Conservation (phyloP, 2,113 vertebrate genomes). For the Carollia perspicillata region DNA sequence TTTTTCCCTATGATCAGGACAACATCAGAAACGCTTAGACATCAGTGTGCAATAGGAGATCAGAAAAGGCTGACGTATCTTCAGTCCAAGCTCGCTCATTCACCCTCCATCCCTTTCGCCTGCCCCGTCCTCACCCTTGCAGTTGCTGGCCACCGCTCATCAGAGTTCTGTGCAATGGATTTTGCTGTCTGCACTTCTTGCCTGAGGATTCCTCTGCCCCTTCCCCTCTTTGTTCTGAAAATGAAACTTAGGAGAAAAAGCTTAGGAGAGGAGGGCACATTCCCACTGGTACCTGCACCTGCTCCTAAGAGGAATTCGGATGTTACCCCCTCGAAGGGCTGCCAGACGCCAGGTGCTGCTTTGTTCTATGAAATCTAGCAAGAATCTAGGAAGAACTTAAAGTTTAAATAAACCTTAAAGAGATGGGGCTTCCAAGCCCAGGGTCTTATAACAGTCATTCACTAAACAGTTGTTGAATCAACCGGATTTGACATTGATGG, state of each 20-base stretch:
- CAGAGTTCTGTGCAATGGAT: background rate
- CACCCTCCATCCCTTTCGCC: background rate
- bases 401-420: background rate
- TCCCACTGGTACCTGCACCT: background rate
- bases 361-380: conserved; percentile 5
- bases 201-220: background rate
- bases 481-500: background rate
- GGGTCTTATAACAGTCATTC: background rate
- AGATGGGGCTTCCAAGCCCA: background rate
- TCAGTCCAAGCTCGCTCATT: background rate
- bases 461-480: background rate
- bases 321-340: background rate
- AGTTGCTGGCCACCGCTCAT: background rate
- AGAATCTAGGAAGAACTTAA: background rate
- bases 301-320: background rate
- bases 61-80: background rate
- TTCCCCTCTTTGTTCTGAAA: conserved; percentile 21
- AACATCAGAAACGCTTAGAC: background rate
- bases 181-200: background rate
- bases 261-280: background rate
- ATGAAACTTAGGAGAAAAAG: background rate
- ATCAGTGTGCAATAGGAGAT: background rate
- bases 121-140: background rate
- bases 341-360: background rate
- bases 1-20: background rate